Conservation (phyloP, 35 echinoderm and acorn worm genomes). For the Hemicentrotus pulcherrimus region DNA sequence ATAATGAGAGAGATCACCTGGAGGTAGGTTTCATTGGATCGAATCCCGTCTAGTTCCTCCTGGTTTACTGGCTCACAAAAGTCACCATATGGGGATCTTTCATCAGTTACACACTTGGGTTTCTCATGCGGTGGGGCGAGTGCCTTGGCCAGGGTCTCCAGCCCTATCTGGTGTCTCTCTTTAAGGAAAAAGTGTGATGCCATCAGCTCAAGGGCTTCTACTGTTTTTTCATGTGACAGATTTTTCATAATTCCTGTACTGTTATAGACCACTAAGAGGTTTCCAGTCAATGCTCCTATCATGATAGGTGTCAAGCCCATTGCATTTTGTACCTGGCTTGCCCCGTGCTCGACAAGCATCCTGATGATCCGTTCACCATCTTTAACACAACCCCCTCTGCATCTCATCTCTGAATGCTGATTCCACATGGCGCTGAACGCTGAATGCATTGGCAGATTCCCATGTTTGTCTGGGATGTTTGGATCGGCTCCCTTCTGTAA, state of each 20-base stretch:
- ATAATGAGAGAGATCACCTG: constrained; percentile 4
- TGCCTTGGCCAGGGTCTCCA: background rate
- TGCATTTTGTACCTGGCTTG: background rate
- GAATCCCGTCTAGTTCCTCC: background rate
- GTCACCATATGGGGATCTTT: constrained; percentile 27
- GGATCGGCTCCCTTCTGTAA: constrained; percentile 37
- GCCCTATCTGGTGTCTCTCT: background rate
- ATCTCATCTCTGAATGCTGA: constrained; percentile 11
- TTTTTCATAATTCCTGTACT: background rate
- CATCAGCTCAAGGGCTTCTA: constrained; percentile 36
- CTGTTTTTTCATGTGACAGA: background rate
- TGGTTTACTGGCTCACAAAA: background rate
- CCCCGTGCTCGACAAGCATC: background rate
- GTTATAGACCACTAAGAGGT: background rate
- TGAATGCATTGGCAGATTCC: constrained; percentile 28
- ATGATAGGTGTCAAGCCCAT: constrained; percentile 15
- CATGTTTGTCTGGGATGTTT: background rate
- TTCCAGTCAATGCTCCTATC: constrained; percentile 27
- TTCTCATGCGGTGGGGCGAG: background rate
- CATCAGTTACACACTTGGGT: background rate
- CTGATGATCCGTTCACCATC: background rate
- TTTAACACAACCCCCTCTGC: constrained; percentile 15
- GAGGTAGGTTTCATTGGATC: background rate
- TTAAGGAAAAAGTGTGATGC: constrained; percentile 12
- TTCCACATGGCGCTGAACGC: background rate